phyloP scores from a whole-genome alignment of 2,888 invertebrate genomes.

The Melipona bicolor region DNA sequence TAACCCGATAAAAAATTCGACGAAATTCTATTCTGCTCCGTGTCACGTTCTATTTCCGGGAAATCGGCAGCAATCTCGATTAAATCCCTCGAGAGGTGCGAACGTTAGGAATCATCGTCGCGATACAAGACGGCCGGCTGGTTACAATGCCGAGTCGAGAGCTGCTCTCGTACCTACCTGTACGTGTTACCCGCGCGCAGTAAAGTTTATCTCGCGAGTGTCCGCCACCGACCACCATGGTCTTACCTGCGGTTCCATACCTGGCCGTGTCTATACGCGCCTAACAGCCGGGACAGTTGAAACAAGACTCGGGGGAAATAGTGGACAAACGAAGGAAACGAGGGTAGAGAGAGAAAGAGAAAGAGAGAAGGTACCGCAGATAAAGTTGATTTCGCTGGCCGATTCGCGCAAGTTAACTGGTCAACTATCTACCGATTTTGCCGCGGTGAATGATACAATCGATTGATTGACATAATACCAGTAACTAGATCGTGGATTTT shows the following conservation, averaged over 20 bases:
- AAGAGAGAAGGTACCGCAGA: constrained; percentile 53
- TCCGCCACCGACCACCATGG: constrained; percentile 72
- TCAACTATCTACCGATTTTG: constrained; percentile 75
- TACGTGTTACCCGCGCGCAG: constrained; percentile 70
- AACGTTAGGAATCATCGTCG: constrained; percentile 77
- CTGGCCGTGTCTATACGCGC: constrained; percentile 75
- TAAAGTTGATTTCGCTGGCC: constrained; percentile 54
- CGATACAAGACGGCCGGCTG: constrained; percentile 75
- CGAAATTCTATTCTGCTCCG: not conserved
- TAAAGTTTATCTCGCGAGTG: constrained; percentile 73
- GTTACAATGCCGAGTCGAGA: constrained; percentile 62
- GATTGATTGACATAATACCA: too few species aligned
- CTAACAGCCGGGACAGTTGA: constrained; percentile 69
- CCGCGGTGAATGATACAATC: constrained; percentile 8
- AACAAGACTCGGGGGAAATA: constrained; percentile 22
- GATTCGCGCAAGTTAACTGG: constrained; percentile 58
- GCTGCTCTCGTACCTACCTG: constrained; percentile 64
- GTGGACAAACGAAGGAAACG: constrained; percentile 18
- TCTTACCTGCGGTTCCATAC: constrained; percentile 74
- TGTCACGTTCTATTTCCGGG: constrained; percentile 25
- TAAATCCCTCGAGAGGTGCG: constrained; percentile 63
- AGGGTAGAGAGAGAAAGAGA: constrained; percentile 2
- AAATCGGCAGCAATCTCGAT: constrained; percentile 55
- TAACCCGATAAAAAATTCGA: not conserved
- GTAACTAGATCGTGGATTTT: too few species aligned